A percentile compares a stretch with the other conserved stretches of the same genome.
These are phyloP conservation scores for Hermaeophaga mercurialis DNA, from an alignment of 2,888 invertebrate genomes.

Conservation along the genomic window DNA sequence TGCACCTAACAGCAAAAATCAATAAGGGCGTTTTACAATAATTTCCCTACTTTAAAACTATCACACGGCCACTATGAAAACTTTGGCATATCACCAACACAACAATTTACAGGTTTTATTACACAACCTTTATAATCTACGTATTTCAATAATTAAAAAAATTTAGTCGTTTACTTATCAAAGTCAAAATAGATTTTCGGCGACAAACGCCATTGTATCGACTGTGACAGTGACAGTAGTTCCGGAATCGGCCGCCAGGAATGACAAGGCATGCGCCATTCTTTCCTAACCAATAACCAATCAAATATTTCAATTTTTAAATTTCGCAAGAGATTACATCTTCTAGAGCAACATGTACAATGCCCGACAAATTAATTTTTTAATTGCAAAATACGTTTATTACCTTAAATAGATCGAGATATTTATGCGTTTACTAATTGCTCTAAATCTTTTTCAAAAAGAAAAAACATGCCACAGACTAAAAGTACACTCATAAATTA, in stretches of 20 bases:
- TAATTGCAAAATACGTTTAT: neutral
- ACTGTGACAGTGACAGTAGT: conserved; percentile 46
- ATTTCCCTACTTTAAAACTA: conserved; percentile 26
- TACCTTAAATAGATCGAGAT: neutral
- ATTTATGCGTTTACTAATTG: neutral
- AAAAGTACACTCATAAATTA: conserved; percentile 37
- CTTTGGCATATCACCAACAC: conserved; percentile 28
- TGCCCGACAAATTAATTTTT: neutral
- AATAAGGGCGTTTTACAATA: conserved; percentile 57
- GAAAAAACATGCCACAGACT: conserved; percentile 38
- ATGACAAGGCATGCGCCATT: conserved; percentile 36
- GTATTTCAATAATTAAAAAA: conserved; percentile 25
- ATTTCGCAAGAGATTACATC: conserved; percentile 34
- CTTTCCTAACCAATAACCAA: conserved; percentile 31
- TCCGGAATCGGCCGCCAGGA: conserved; percentile 52
- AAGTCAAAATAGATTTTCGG: conserved; percentile 49
- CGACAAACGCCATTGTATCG: conserved; percentile 58
- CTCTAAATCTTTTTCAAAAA: neutral
- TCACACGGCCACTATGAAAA: conserved; percentile 30
- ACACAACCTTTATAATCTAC: conserved; percentile 29
- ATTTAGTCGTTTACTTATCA: conserved; percentile 27
- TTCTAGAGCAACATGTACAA: conserved; percentile 29
- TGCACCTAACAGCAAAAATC: conserved; percentile 56
- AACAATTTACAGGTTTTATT: conserved; percentile 20
- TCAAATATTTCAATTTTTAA: conserved; percentile 32